phyloP scores from a whole-genome alignment of 2,113 vertebrate genomes.

The Cebidichthys violaceus region DNA sequence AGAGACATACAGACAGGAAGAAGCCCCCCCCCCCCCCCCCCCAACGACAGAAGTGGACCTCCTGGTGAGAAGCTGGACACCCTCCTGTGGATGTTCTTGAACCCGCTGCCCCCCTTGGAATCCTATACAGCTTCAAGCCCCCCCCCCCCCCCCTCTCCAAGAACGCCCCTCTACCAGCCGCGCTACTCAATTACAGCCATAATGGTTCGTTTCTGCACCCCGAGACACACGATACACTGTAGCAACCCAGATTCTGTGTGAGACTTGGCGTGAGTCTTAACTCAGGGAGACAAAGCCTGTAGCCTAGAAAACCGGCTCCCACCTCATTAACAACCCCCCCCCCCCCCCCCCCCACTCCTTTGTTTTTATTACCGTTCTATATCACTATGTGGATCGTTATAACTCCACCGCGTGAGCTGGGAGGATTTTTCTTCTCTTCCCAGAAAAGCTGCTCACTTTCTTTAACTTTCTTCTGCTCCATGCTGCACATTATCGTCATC shows the following conservation, averaged over 20 bases:
- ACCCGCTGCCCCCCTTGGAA: slow-evolving; percentile 72
- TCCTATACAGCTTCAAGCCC: slow-evolving; percentile 58
- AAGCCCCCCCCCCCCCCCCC: too few species aligned
- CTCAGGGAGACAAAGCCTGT: slow-evolving; percentile 74
- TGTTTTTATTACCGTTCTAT: slow-evolving; percentile 71
- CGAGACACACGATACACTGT: slow-evolving; percentile 74
- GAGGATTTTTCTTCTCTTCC: slow-evolving; percentile 31
- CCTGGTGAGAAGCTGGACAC: slow-evolving; percentile 49
- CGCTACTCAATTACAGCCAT: slow-evolving; percentile 73
- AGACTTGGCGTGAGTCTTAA: slow-evolving; percentile 76
- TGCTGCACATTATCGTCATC: slow-evolving; percentile 72
- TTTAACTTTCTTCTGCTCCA: slow-evolving; percentile 55
- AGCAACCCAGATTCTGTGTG: slow-evolving; percentile 77
- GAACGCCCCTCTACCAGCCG: slow-evolving; percentile 51
- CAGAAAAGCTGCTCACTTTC: slow-evolving; percentile 34
- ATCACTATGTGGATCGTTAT: slow-evolving; percentile 58
- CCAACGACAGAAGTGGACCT: slow-evolving; percentile 42
- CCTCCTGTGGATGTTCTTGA: slow-evolving; percentile 71
- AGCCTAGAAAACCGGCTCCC: slow-evolving; percentile 76
- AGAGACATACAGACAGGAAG: not conserved
- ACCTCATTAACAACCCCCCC: slow-evolving; percentile 73
- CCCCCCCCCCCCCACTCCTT: slow-evolving; percentile 30
- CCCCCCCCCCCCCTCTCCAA: slow-evolving; percentile 39
- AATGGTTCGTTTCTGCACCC: slow-evolving; percentile 76
- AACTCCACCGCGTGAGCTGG: slow-evolving; percentile 61